Base-by-base conservation (phyloP, 2,797 vertebrate species). In the Rhyacichthys aspro region DNA sequence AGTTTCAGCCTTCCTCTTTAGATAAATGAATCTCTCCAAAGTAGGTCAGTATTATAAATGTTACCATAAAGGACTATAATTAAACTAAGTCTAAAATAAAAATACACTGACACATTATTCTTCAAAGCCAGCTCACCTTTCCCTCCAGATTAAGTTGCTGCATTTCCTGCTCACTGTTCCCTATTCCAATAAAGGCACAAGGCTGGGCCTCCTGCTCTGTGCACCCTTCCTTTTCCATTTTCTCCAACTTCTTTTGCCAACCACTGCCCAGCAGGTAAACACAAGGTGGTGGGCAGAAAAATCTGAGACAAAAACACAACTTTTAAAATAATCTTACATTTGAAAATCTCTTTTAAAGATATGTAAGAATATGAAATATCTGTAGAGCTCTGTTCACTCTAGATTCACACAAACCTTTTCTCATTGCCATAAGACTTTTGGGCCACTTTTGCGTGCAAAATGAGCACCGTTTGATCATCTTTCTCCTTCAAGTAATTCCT, bases 121-220 rank as follows among this genome's bases (percentile, higher is more conserved):
- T 12, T 3, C 9, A 37, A 33, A 39, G 17, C 7, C 42, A n/a
- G 54, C 70, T 45, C 69, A 98, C 97, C 96, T 98, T 99, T 85
- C 97, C 97, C 90, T 99, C 97, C 85, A 99, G 89, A 86, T 98
- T 98, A 70, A 99, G 93, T 55, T 99, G 97, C 72, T 99, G 97
- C 97, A 98, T 99, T 90, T 99, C 97, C 89, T 98, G 96, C 77
- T 99, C 97, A n/a, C 97, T 99, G 91, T 98, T 99, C 82, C 97
- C 97, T 72, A 99, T 99, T 47, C 97, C 97, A 58, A 99, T 99
- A 68, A 99, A 99, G 4, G 96, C 97, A 82, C 96, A 99, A 0
- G 97, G 95, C 54, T 99, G 97, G 49, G 96, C 95, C 68, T 99
- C 97, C 83, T 98, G 97, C 81, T 99, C 97, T 0, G 96, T 94